Conservation (phyloP, 64 coral and sea anemone species). For the Porites australiensis region DNA sequence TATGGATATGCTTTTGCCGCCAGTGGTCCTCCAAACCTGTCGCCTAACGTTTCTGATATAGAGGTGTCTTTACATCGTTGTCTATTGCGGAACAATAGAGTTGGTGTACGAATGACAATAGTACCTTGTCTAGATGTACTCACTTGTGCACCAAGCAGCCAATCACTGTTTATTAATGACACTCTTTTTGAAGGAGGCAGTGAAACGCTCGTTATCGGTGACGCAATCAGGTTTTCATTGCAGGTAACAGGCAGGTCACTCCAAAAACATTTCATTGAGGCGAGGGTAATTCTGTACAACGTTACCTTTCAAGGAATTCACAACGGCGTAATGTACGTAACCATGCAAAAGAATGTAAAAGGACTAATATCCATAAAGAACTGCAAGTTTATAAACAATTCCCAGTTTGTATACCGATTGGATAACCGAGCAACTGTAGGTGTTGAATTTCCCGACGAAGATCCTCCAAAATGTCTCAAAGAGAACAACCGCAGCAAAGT, state of each 20-base stretch:
- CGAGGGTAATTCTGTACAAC: background rate
- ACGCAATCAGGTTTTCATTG: too few relatives aligned
- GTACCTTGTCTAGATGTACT: background rate
- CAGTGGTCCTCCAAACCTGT: background rate
- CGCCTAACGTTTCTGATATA: background rate
- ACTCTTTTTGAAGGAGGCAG: too few relatives aligned
- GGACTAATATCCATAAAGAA: background rate
- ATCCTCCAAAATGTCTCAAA: constrained; percentile 4
- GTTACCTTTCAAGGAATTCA: constrained; percentile 1
- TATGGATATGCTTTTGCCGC: background rate
- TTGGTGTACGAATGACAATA: background rate
- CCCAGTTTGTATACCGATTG: too few relatives aligned
- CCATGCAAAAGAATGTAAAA: background rate
- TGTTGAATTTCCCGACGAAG: background rate
- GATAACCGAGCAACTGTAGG: background rate
- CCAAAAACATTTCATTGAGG: too few relatives aligned
- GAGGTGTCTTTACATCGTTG: background rate
- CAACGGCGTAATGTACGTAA: background rate
- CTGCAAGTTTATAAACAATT: constrained; percentile 9
- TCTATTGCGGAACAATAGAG: background rate
- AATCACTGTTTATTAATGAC: too few relatives aligned
- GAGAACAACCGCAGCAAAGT: background rate
- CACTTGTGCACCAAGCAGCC: background rate
- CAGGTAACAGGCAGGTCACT: too few relatives aligned
- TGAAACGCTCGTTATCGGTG: too few relatives aligned